A percentile compares a stretch with the other conserved stretches of the same genome.
These are phyloP conservation scores for Rotaria sp. DNA, from an alignment of 2,888 invertebrate species.

Conservation along the genomic window DNA sequence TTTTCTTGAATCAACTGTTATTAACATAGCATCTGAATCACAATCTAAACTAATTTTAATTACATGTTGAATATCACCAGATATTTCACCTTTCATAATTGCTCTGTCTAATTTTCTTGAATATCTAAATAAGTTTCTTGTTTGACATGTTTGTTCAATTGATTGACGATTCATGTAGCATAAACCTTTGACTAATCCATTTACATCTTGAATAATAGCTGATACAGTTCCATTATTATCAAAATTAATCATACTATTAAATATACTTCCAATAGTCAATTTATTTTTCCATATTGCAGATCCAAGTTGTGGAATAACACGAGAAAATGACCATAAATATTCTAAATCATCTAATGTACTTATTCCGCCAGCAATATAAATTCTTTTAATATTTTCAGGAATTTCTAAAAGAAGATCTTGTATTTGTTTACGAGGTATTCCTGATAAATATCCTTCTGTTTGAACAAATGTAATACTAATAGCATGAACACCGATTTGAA, in stretches of 20 bases:
- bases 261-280: no score
- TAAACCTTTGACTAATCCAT: no score
- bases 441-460: background rate
- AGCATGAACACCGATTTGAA: background rate
- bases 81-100: background rate
- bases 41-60: background rate
- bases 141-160: background rate
- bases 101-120: background rate
- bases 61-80: background rate
- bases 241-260: no score
- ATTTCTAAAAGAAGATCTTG: background rate
- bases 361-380: no score
- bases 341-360: constrained; percentile 1
- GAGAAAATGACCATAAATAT: no score
- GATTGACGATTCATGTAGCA: background rate
- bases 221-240: no score
- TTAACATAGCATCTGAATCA: background rate
- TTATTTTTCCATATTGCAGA: no score
- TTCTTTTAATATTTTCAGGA: background rate
- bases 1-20: background rate
- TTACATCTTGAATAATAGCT: no score
- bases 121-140: background rate
- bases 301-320: no score
- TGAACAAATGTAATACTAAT: constrained; percentile 10
- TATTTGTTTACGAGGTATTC: background rate